Evolutionary conservation across 2,113 vertebrate species (phyloP), one percentile per base, ranked within the genome.

Genomic region (Melierax canorus): DNA sequence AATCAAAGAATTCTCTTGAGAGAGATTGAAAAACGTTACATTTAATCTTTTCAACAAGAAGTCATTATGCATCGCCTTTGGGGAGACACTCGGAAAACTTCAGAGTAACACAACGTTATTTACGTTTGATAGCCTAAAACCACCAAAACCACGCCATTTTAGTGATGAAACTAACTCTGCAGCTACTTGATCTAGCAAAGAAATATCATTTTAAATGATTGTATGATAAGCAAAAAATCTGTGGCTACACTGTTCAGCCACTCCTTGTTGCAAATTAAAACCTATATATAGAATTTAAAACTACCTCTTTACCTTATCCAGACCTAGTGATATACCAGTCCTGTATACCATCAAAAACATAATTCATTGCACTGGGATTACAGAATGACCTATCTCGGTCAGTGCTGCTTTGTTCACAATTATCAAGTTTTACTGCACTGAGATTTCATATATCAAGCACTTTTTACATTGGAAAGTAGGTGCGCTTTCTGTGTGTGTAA

Each of bases 31-130:
- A 95, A 79, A 86, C 60, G 84, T 88, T 88, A 67, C 45, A 46
- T 92, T 80, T 91, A 79, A 97, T 97, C 81, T 72, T 95, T 97
- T 88, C 78, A 95, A 85, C 92, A 93, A 86, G 85, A 92, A 95
- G 34, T 96, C 72, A 18, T 95, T 89, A 79, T 34, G 53, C 30
- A 56, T 66, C 7, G 39, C 91, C 86, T 94, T 88, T 95, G 83
- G 77, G 88, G 46, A 78, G 81, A 62, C 72, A 23, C 46, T 51
- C 30, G 10, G 27, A 51, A 91, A 92, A 68, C 55, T 93, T 86
- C 39, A 78, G 91, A 96, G 39, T 82, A 73, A 22, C 15, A 79
- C 43, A 67, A 63, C 22, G 9, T 75, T 95, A 82, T 93, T 97
- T 97, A 92, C 51, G 63, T 96, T 80, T 62, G 41, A 59, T 73